These are phyloP conservation scores for Portunus trituberculatus DNA, from an alignment of 1,140 invertebrate species.

Conservation along the genomic window DNA sequence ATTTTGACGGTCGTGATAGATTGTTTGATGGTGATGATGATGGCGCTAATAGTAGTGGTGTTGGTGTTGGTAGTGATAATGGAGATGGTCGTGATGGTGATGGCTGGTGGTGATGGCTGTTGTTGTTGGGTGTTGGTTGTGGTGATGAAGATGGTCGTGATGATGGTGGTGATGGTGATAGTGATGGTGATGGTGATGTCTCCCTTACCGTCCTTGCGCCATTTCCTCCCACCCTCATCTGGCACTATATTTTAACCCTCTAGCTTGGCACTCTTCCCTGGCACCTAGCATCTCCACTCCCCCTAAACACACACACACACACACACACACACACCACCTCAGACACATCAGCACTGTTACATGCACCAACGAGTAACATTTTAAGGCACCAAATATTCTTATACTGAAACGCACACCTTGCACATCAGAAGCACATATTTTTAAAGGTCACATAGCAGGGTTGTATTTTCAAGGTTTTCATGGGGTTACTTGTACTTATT, in stretches of 20 bases:
- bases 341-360: no score
- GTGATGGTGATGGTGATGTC: slow-evolving; percentile 12
- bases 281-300: no score
- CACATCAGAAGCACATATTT: no score
- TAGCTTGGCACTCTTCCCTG: background rate
- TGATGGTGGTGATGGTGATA: background rate
- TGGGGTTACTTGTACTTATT: no score
- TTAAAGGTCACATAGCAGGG: no score
- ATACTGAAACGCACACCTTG: no score
- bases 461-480: no score
- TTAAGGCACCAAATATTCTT: no score
- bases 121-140: background rate
- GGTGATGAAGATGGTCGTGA: background rate
- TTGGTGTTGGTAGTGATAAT: background rate
- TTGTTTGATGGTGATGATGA: background rate
- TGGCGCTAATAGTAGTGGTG: background rate
- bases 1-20: background rate
- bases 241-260: no score
- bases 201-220: background rate
- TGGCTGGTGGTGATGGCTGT: background rate
- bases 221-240: background rate
- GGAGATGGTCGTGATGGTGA: background rate
- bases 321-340: no score
- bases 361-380: no score
- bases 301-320: no score